Base-by-base conservation (phyloP, 2,797 vertebrate species). In the Eulemur rubriventer region DNA sequence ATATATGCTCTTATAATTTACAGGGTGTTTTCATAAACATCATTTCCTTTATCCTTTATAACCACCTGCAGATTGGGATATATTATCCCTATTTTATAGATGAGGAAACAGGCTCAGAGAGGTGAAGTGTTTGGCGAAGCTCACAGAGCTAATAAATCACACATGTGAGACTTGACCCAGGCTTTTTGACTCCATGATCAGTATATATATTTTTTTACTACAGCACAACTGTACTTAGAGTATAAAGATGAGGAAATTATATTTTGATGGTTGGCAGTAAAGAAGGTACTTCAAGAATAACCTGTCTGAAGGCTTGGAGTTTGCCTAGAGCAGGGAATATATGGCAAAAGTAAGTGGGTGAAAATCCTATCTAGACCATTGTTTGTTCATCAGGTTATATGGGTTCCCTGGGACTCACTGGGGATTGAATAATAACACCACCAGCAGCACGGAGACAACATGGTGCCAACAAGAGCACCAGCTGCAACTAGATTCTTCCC, bases 41-140 rank as follows among this genome's bases (percentile, higher is more conserved):
- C 84, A 50, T 94, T 94, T 96, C 86, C 18, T 63, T 94, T 65
- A 90, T 76, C 67, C n/a, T 95, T 95, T 91, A 50, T 73, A 80
- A 87, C 38, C 48, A 79, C 46, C 50, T 43, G 24, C 14, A 78
- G 17, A 20, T 7, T 59, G 6, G 30, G 48, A 93, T 94, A 93
- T 96, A 93, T 97, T 91, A 79, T 52, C 18, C 38, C 78, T 65
- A 13, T 67, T 95, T 93, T 89, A 97, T 59, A 90, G 85, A 30
- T 5, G 12, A 89, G n/a, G 65, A 90, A 90, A 87, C 18, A 85
- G 48, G 33, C 28, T 81, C 33, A 80, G 41, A 94, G 93, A 80
- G 28, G 17, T 24, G 6, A 87, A 87, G 33, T 83, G 57, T 59
- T 35, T 30, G 16, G 33, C 69, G 43, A 78, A 94, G 72, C 85